Evolutionary conservation across 1,140 invertebrate species (phyloP).

Genomic region (Schmidtea mediterranea): DNA sequence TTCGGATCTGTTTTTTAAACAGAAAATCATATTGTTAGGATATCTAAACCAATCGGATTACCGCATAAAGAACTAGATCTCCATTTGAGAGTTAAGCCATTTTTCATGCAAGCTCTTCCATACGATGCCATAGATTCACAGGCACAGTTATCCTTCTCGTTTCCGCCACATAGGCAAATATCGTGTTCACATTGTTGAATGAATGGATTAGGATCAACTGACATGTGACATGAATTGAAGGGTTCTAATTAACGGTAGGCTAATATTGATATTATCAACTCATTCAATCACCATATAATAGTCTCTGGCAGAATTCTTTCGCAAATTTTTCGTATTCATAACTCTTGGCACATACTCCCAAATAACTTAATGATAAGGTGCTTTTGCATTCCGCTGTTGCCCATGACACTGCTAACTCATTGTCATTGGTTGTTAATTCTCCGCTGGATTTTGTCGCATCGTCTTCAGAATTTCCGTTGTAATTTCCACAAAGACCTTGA

Average conservation of each 20-base stretch:
- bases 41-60: not conserved
- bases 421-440: too few relatives aligned
- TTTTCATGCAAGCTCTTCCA: conserved; percentile 43
- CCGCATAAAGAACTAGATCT: conserved; percentile 44
- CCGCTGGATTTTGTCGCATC: not conserved
- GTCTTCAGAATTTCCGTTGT: not conserved
- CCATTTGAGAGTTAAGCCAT: conserved; percentile 45
- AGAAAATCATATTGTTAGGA: too few relatives aligned
- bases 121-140: conserved; percentile 52
- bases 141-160: conserved; percentile 31
- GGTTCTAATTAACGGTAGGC: not conserved
- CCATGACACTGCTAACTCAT: too few relatives aligned
- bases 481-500: conserved; percentile 3
- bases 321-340: too few relatives aligned
- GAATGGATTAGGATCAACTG: not conserved
- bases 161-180: conserved; percentile 43
- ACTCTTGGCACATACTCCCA: too few relatives aligned
- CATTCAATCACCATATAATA: too few relatives aligned
- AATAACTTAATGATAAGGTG: too few relatives aligned
- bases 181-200: conserved; percentile 46
- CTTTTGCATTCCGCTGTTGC: too few relatives aligned
- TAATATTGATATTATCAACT: not conserved
- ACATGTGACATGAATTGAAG: not conserved
- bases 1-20: conserved; percentile 21
- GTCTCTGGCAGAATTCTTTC: too few relatives aligned